These are phyloP conservation scores for Pristionchus arcanus DNA, from an alignment of 2,888 invertebrate genomes.

Conservation along the genomic window DNA sequence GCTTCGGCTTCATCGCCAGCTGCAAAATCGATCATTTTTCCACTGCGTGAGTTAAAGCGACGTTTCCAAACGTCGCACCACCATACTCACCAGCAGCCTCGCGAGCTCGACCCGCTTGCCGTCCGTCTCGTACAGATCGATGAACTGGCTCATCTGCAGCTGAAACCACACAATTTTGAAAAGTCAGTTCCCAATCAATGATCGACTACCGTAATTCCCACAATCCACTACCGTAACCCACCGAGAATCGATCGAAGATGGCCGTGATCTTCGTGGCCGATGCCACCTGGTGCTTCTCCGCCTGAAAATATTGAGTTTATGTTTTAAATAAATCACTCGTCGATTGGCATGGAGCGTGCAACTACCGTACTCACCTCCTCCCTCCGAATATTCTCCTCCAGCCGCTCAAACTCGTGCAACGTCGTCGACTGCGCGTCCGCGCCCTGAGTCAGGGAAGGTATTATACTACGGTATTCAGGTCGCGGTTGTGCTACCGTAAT, in stretches of 20 bases:
- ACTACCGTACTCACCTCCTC: conserved; percentile 40
- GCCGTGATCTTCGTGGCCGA: conserved; percentile 32
- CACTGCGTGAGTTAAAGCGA: background rate
- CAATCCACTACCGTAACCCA: background rate
- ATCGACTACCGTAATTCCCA: background rate
- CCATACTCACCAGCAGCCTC: conserved; percentile 21
- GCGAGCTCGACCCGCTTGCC: background rate
- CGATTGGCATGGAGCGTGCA: background rate
- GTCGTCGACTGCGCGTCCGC: conserved; percentile 9
- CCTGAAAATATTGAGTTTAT: background rate
- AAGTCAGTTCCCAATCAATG: background rate
- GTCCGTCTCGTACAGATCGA: conserved; percentile 26
- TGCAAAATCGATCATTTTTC: background rate
- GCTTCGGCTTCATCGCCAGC: background rate
- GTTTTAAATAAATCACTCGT: background rate
- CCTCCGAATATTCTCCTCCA: conserved; percentile 26
- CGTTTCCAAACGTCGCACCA: background rate
- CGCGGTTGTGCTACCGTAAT: background rate
- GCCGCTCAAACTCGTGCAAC: conserved; percentile 27
- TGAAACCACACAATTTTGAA: background rate
- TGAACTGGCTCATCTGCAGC: conserved; percentile 13
- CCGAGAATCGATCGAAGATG: conserved; percentile 35
- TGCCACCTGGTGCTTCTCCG: conserved; percentile 11
- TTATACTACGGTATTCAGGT: background rate
- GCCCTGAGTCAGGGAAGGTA: conserved; percentile 12